Conservation (phyloP, 2,797 vertebrate genomes). For the Steatocranus sp. region DNA sequence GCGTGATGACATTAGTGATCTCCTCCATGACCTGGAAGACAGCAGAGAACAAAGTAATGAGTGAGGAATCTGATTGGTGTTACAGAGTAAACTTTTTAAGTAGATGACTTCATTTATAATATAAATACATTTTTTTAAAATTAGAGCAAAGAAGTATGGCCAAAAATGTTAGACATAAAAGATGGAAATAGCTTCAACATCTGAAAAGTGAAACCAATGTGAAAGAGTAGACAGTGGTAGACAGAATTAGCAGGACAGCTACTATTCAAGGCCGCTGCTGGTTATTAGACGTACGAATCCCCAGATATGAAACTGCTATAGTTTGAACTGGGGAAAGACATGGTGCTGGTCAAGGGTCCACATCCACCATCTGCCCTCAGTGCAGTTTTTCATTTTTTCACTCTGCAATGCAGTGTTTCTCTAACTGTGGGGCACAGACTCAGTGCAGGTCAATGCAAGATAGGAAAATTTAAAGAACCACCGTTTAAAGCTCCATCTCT, state of each 20-base stretch:
- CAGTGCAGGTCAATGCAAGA: not conserved
- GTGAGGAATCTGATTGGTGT: not conserved
- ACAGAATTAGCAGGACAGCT: not conserved
- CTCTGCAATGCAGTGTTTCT: not conserved
- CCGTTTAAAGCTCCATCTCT: not conserved
- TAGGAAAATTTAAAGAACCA: not conserved
- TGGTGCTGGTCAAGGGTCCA: not conserved
- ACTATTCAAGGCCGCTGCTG: not conserved
- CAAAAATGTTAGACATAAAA: not conserved
- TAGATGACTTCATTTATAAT: not conserved
- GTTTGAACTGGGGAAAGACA: not conserved
- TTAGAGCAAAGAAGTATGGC: not conserved
- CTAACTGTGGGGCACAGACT: not conserved
- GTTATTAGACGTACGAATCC: not conserved
- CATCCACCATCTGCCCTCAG: not conserved
- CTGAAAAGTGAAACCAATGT: not conserved
- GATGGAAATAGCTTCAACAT: accelerated
- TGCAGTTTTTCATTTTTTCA: not conserved
- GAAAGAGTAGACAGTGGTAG: too few species aligned
- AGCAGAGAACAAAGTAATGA: not conserved
- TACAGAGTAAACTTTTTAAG: accelerated
- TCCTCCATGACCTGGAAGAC: conserved; percentile 86
- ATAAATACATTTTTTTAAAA: not conserved
- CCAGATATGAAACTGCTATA: not conserved
- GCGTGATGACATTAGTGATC: conserved; percentile 79